phyloP scores from a whole-genome alignment of 2,888 invertebrate genomes.

The Chrysina gloriosa region DNA sequence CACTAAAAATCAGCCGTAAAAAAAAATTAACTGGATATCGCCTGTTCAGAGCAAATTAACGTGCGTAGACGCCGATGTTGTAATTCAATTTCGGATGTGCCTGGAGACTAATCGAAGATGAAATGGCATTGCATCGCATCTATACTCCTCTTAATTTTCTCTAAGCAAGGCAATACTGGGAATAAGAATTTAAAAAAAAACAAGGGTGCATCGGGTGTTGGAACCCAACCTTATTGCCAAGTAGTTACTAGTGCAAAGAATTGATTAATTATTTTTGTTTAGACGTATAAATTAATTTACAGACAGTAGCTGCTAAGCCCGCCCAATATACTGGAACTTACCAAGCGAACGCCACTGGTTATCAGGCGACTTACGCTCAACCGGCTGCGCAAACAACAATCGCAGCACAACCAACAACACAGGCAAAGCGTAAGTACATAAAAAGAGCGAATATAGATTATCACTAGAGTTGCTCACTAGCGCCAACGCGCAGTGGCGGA shows the following conservation, averaged over 20 bases:
- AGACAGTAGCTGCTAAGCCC: slow-evolving; percentile 67
- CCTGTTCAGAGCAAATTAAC: slow-evolving; percentile 10
- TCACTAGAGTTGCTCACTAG: no score
- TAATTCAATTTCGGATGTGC: background rate
- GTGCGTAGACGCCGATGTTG: background rate
- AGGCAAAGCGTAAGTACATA: slow-evolving; percentile 70
- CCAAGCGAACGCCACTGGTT: slow-evolving; percentile 67
- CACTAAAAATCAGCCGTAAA: background rate
- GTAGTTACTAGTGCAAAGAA: background rate
- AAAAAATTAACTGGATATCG: background rate
- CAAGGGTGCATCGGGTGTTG: no score
- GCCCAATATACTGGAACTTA: slow-evolving; percentile 72
- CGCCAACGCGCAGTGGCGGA: no score
- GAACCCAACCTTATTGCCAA: background rate
- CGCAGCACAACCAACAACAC: slow-evolving; percentile 68
- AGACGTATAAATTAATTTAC: slow-evolving; percentile 44
- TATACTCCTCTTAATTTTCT: no score
- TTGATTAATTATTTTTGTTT: slow-evolving; percentile 12
- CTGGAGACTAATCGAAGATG: no score
- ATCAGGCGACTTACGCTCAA: slow-evolving; percentile 67
- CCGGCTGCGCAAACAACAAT: slow-evolving; percentile 70
- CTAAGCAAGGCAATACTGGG: no score
- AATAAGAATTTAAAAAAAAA: no score
- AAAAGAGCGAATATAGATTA: no score
- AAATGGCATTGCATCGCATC: no score